Evolutionary conservation across 2,797 vertebrate genomes (phyloP).

Genomic region (Tapirus indicus): DNA sequence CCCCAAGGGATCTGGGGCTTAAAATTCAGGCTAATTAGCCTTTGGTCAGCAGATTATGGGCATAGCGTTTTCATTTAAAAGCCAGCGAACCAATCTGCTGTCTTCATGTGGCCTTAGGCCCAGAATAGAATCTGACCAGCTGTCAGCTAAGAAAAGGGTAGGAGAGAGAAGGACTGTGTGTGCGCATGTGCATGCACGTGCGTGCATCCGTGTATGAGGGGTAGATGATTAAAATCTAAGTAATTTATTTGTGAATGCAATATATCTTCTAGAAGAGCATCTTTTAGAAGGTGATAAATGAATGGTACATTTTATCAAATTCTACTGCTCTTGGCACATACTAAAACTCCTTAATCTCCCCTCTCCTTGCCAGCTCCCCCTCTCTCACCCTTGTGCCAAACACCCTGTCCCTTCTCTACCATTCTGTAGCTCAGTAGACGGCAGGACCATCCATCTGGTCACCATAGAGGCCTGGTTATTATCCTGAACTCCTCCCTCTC

Average conservation of each 20-base stretch:
- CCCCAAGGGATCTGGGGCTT: neutral
- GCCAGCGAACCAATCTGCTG: neutral
- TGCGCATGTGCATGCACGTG: neutral
- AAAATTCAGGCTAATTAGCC: constrained; percentile 51
- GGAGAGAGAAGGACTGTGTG: neutral
- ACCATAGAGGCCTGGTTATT: neutral
- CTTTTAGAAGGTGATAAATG: neutral
- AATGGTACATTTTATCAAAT: neutral
- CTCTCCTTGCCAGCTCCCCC: neutral
- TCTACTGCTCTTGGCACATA: neutral
- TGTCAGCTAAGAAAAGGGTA: neutral
- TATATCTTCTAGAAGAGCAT: neutral
- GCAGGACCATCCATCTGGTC: neutral
- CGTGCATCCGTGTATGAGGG: accelerated
- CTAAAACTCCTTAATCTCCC: neutral
- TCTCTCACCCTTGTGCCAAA: neutral
- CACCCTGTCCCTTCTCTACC: neutral
- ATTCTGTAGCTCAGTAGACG: neutral
- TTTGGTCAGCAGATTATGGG: constrained; percentile 35
- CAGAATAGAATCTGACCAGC: neutral
- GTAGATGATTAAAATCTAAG: neutral
- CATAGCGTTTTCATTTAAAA: constrained; percentile 43
- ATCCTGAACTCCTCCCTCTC: neutral
- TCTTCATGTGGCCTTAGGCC: neutral
- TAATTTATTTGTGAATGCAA: neutral